Evolutionary conservation across 2,113 vertebrate genomes (phyloP), one percentile per base, ranked within the genome.

Genomic region (Bagarius yarrelli): DNA sequence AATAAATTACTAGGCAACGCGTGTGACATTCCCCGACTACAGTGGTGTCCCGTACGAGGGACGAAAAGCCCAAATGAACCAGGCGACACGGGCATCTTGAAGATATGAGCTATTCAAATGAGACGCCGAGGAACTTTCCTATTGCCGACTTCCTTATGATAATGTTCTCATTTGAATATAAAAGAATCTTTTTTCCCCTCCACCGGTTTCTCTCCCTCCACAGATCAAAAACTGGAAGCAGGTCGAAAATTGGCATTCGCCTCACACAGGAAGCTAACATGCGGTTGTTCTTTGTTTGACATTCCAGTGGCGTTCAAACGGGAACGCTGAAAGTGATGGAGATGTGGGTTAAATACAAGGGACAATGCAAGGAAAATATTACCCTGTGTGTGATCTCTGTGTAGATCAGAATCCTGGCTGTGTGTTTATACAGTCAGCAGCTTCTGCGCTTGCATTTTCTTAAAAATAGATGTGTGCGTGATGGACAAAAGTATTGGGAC

Each of bases 21-120:
- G 81, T 87, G 83, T 90, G 89, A 91, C 90, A 90, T 81, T 88
- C 88, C 70, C 86, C 84, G 84, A 88, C 87, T 86, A 88, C 89
- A 90, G 87, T 91, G 89, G 88, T 91, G 90, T 90, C 91, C 89
- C 83, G 84, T 89, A 84, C 86, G 70, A 84, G 89, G 91, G 91
- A 92, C 91, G 86, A 91, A 73, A 93, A 92, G 91, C 93, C 91
- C 90, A 87, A 69, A 90, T 90, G 90, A 94, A 90, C 91, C 80
- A 77, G 86, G 83, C 84, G 71, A 86, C 88, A 89, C 84, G 32
- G 74, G 84, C 87, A 90, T 93, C 93, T 93, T 92, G 89, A 91
- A 94, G 93, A 94, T 93, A 92, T 93, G 86, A 93, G 89, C 88
- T 92, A 93, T 93, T 93, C 87, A 93, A 93, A 93, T 92, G 88